phyloP scores from a whole-genome alignment of 1,140 invertebrate species.

The Monochamus saltuarius region DNA sequence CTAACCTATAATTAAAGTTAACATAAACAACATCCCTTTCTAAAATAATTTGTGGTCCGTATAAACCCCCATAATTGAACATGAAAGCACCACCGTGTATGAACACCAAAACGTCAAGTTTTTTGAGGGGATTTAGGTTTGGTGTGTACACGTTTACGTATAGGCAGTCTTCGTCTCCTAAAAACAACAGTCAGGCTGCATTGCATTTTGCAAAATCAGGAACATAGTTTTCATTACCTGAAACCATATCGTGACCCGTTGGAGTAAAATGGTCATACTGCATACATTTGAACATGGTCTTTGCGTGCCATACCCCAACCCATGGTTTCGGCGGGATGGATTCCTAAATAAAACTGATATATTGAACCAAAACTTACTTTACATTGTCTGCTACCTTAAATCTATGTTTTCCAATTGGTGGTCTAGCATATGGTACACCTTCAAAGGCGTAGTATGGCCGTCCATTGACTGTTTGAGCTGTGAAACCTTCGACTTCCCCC shows the following conservation, averaged over 20 bases:
- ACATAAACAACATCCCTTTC: conserved; percentile 62
- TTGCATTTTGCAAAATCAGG: not conserved
- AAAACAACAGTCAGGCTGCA: not conserved
- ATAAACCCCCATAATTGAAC: conserved; percentile 49
- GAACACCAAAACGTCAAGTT: conserved; percentile 56
- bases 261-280: conserved; percentile 39
- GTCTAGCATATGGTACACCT: conserved; percentile 40
- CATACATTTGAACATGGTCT: conserved; percentile 35
- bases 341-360: conserved; percentile 26
- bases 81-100: conserved; percentile 65
- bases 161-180: conserved; percentile 59
- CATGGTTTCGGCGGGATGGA: conserved; percentile 38
- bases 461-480: conserved; percentile 25
- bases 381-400: conserved; percentile 31
- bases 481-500: conserved; percentile 31
- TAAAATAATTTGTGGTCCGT: conserved; percentile 60
- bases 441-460: conserved; percentile 31
- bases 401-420: conserved; percentile 25
- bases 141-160: conserved; percentile 58
- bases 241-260: conserved; percentile 5
- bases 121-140: conserved; percentile 17
- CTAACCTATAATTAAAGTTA: conserved; percentile 66
- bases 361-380: conserved; percentile 1
- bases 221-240: not conserved
- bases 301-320: conserved; percentile 38